Base-by-base conservation (phyloP, 2,113 vertebrate species). In the Poeciliopsis retropinna region DNA sequence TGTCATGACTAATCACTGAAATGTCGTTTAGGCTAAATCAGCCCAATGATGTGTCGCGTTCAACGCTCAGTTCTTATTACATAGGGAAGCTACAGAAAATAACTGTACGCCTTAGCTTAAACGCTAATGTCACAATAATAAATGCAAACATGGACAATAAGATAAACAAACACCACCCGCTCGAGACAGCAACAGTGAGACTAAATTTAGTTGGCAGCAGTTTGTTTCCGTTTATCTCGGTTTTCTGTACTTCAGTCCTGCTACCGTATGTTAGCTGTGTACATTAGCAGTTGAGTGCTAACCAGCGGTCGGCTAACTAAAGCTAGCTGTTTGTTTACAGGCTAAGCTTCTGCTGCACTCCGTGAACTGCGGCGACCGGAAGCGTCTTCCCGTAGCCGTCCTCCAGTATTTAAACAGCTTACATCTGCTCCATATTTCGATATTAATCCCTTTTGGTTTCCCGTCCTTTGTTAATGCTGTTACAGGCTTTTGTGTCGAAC, bases 261-360 rank as follows among this genome's bases (percentile, higher is more conserved):
- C 60, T 22, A 75, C 70, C 76, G 75, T 66, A 65, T 60, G 60
- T 71, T 70, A 72, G 85, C 87, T 86, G 61, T 32, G 22, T 57
- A 72, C 15, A 17, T 57, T 89, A 89, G 87, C 82, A 79, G 9
- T 3, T 25, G 64, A 47, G 73, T 65, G 91, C 91, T 85, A 88
- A 69, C 69, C 34, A 31, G 31, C 17, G 22, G 7, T 54, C 44
- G 75, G 88, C 88, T 89, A 87, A 87, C 75, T 62, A 28, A 6
- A 66, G 78, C 87, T 87, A 84, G 88, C 73, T 22, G 85, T 88
- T 92, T 90, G 89, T 92, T 90, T 92, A 92, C 89, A 92, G 88
- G 19, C 3, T 78, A 32, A n/a, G 61, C 2, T 14, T 78, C 47
- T 12, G 66, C 17, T 17, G 10, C 32, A 65, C 0, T 11, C 32